Base-by-base conservation (phyloP, 2,888 invertebrate species). In the Scaptomyza tumidula region DNA sequence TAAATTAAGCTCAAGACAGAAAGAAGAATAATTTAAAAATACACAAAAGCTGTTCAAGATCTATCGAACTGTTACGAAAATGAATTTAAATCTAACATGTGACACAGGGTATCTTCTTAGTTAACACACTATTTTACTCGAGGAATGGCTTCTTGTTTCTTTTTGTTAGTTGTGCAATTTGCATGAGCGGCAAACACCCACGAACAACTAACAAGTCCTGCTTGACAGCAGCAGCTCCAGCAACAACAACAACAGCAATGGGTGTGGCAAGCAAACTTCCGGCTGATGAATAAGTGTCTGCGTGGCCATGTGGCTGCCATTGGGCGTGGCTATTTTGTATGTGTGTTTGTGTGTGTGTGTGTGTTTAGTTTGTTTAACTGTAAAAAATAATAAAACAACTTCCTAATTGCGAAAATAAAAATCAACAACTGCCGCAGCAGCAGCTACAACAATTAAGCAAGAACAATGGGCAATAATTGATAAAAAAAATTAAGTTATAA, bases 221-320 rank as follows among this genome's bases (percentile, higher is more conserved):
- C 71, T 69, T 50, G 54, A 49, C 53, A 73, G 58, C 72, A 73
- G 35, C 57, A 71, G 7, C 65, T 65, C 7, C 57, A 69, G 58
- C 58, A 65, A 13, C 65, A 63, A 46, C 61, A 69, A 53, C 62
- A 67, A 68, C 59, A 71, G 70, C 74, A 73, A 69, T 71, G 62
- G 66, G 62, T 64, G 68, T 78, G 71, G 78, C 77, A 69, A 75
- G 78, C 71, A 83, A 86, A 85, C 88, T 88, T 85, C 85, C 85
- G 88, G 72, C 74, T 85, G 85, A 86, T 88, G 85, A 85, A 88
- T 88, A 88, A 85, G 85, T 85, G 88, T 85, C 85, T 80, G 78
- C 67, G 48, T 64, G 69, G 72, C 58, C 56, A 68, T 72, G 65
- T 65, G 80, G 60, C 62, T 59, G 59, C 33, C 45, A 43, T 16